Conservation (phyloP, 1,140 invertebrate genomes). For the Sipha flava region DNA sequence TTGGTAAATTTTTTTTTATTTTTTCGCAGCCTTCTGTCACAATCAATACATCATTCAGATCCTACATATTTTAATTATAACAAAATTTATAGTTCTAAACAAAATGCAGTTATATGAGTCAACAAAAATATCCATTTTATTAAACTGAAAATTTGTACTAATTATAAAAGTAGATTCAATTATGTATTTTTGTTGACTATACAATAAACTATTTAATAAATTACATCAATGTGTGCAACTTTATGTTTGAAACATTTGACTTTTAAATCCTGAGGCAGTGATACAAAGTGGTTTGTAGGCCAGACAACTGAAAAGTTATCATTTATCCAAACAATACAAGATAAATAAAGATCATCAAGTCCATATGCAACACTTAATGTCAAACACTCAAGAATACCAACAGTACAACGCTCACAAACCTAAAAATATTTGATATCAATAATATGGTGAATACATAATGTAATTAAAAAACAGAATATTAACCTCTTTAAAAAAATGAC, state of each 20-base stretch:
- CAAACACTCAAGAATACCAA: slow-evolving; percentile 72
- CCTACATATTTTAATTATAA: slow-evolving; percentile 44
- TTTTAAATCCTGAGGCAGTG: slow-evolving; percentile 66
- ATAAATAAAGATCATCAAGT: slow-evolving; percentile 76
- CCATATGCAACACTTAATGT: slow-evolving; percentile 72
- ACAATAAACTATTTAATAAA: slow-evolving; percentile 34
- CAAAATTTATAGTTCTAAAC: too few species aligned
- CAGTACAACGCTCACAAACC: slow-evolving; percentile 67
- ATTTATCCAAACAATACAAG: slow-evolving; percentile 75
- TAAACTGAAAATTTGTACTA: not conserved
- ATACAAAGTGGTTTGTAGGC: slow-evolving; percentile 75
- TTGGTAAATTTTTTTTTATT: slow-evolving; percentile 56
- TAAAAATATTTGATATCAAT: slow-evolving; percentile 44
- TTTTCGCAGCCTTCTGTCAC: slow-evolving; percentile 62
- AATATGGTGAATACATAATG: not conserved
- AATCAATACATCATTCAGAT: slow-evolving; percentile 55
- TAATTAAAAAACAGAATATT: slow-evolving; percentile 35
- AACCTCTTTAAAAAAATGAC: slow-evolving; percentile 82
- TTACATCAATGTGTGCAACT: slow-evolving; percentile 56
- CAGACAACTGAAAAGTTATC: slow-evolving; percentile 75
- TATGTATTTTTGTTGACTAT: not conserved
- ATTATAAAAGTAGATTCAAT: not conserved
- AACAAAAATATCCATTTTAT: not conserved
- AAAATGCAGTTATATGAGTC: too few species aligned
- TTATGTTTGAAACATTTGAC: slow-evolving; percentile 75